phyloP scores from a whole-genome alignment of 2,797 vertebrate species.

The Alca torda region DNA sequence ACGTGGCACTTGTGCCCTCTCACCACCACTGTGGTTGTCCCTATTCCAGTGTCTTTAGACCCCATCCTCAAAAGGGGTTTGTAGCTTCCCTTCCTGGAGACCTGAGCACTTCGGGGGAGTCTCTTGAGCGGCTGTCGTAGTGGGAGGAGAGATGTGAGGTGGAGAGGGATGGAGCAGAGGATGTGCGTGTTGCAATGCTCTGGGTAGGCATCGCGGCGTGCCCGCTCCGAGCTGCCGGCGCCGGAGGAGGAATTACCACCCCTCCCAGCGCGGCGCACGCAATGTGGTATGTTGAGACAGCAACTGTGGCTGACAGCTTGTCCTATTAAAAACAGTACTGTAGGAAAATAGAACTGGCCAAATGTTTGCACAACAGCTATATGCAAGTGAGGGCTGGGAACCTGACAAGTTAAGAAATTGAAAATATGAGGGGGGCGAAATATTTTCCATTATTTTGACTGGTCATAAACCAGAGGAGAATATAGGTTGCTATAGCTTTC shows the following conservation, averaged over 20 bases:
- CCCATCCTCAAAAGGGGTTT: background rate
- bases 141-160: background rate
- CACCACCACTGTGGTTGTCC: background rate
- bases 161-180: background rate
- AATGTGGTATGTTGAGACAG: background rate
- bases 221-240: accelerated
- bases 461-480: background rate
- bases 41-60: background rate
- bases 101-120: background rate
- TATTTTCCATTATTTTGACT: background rate
- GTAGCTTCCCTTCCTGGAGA: background rate
- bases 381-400: background rate
- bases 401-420: background rate
- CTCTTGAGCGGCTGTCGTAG: background rate
- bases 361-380: background rate
- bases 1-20: background rate
- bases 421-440: background rate
- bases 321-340: background rate
- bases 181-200: accelerated
- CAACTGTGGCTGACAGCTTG: slow-evolving; percentile 22
- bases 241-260: background rate
- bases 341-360: background rate
- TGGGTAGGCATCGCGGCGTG: accelerated
- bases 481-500: background rate
- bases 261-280: background rate